These are phyloP conservation scores for Melieria omissa DNA, from an alignment of 2,888 invertebrate species.

Conservation along the genomic window DNA sequence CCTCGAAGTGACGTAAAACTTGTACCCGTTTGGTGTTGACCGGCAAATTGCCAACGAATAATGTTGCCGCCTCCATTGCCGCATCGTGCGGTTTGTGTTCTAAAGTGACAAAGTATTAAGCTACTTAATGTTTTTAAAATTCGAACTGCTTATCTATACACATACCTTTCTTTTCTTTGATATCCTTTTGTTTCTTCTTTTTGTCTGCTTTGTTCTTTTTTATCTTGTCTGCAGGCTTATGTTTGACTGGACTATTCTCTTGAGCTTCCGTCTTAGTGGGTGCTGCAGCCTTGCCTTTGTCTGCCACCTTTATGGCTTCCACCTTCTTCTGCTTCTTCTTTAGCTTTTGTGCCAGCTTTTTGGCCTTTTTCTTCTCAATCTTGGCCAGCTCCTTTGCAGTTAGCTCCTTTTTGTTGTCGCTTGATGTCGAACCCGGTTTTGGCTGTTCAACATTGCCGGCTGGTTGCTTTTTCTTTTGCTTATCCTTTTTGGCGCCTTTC, in stretches of 20 bases:
- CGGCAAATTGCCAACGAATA: conserved; percentile 66
- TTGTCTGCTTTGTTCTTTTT: background rate
- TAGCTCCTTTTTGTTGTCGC: conserved; percentile 3
- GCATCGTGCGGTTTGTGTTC: conserved; percentile 42
- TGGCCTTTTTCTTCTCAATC: conserved; percentile 55
- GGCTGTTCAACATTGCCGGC: background rate
- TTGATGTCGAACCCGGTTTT: background rate
- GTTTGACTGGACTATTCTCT: background rate
- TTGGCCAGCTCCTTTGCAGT: conserved; percentile 47
- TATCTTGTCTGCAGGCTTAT: background rate
- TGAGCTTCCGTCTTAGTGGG: background rate
- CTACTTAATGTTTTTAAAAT: background rate
- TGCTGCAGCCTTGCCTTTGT: background rate
- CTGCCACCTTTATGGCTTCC: background rate
- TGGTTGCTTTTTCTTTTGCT: background rate
- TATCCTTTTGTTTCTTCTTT: conserved; percentile 2
- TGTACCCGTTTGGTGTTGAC: conserved; percentile 62
- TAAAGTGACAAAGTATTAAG: conserved; percentile 8
- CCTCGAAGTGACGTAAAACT: conserved; percentile 54
- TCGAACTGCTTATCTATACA: background rate
- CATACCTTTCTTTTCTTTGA: conserved; percentile 3
- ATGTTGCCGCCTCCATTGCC: conserved; percentile 53
- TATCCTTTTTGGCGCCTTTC: background rate
- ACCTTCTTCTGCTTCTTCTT: conserved; percentile 49
- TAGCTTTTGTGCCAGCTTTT: conserved; percentile 54